Conservation (phyloP, 37 sponge, comb jelly and placozoan species). For the Ianthella basta region DNA sequence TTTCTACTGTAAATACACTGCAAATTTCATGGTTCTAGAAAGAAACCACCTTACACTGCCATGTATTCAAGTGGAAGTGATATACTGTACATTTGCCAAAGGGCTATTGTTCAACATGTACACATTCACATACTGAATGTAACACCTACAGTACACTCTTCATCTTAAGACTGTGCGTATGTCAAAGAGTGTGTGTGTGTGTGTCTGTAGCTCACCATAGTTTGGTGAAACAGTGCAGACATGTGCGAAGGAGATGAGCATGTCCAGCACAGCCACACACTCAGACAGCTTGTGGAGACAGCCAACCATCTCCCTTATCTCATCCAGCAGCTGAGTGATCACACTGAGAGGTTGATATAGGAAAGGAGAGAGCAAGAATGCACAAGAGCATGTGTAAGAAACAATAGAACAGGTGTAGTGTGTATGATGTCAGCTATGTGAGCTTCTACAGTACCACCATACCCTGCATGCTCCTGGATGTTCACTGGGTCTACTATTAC, state of each 20-base stretch:
- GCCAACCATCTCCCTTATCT: slow-evolving; percentile 77
- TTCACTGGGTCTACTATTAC: too few relatives aligned
- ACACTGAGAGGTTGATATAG: slow-evolving; percentile 48
- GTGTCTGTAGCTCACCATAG: slow-evolving; percentile 70
- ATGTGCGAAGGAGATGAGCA: slow-evolving; percentile 93
- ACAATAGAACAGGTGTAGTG: not conserved
- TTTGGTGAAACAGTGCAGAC: slow-evolving; percentile 81
- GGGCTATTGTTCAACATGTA: too few relatives aligned
- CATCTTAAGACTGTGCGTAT: not conserved
- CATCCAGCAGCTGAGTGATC: slow-evolving; percentile 68
- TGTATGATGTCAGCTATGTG: too few relatives aligned
- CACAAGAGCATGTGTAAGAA: not conserved
- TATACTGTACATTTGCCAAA: too few relatives aligned
- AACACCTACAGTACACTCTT: too few relatives aligned
- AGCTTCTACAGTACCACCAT: too few relatives aligned
- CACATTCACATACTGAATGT: too few relatives aligned
- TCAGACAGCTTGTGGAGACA: slow-evolving; percentile 96
- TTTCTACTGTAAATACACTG: too few relatives aligned
- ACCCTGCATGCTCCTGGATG: too few relatives aligned
- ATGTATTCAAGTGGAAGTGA: too few relatives aligned
- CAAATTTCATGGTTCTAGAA: too few relatives aligned
- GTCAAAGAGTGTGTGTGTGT: not conserved
- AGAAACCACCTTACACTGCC: too few relatives aligned
- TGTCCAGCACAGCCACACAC: slow-evolving; percentile 93
- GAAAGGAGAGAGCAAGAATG: not conserved